Evolutionary conservation across 2,113 vertebrate genomes (phyloP), one percentile per base, ranked within the genome.

Genomic region (Diadophis punctatus): DNA sequence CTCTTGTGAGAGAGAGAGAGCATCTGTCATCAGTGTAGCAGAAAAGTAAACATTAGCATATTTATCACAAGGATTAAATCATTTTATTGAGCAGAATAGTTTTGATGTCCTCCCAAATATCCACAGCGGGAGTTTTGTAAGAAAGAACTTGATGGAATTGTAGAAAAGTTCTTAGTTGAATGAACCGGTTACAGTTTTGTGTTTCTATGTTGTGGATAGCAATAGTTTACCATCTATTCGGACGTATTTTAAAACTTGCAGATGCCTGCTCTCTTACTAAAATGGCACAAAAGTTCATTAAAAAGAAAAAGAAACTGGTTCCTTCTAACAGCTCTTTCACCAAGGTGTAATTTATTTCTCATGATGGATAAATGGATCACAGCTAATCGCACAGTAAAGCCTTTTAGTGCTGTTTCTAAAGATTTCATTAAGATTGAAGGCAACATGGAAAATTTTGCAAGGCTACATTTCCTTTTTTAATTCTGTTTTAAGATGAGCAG

Each of bases 1-100:
- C n/a, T 46, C 87, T 23, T 94, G 94, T 92, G 55, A 89, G 56
- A 58, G 39, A 4, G 0, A 86, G 18, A 46, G 46, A 89, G 94
- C 94, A 94, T 93, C 95, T 95, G 92, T 80, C 74, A 22, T 43
- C 39, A 0, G 0, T 0, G 60, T 8, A 86, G 91, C 63, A 84
- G 91, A 49, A 39, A 94, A 94, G 92, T 86, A 88, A 95, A 94
- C 23, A 90, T 34, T 84, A 23, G 95, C 87, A 89, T 92, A 89
- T 96, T 96, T 96, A 94, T 94, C 93, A 63, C 27, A 6, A 86
- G 56, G 91, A 90, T 94, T 94, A 95, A 95, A 92, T 92, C 93
- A 93, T 92, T 93, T 95, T 88, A 95, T 90, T 95, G 92, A 95
- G 90, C 92, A 93, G 93, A 93, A 94, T 51, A 92, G 92, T 63